Percentiles rank a stretch among this genome's conserved stretches.
phyloP scores from a whole-genome alignment of 2,888 invertebrate species.

The Thereva nobilitata region DNA sequence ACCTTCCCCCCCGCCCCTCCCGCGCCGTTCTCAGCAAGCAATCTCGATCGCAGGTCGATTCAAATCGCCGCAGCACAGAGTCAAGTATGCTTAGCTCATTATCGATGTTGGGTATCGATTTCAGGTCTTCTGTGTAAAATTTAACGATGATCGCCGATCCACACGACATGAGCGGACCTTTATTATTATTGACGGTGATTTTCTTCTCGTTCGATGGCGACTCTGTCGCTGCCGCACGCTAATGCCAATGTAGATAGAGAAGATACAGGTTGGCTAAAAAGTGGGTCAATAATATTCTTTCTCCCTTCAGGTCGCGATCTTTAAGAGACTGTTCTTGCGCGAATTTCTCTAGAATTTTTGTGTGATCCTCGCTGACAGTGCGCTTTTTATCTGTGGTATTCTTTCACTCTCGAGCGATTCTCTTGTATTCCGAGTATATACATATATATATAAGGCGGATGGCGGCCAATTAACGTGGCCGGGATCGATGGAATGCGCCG shows the following conservation, averaged over 20 bases:
- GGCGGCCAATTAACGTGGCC: no score
- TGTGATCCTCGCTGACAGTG: not conserved
- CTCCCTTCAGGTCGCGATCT: slow-evolving; percentile 5
- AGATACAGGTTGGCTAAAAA: slow-evolving; percentile 6
- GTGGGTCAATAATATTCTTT: slow-evolving; percentile 33
- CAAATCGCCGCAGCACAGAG: slow-evolving; percentile 9
- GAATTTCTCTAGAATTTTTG: slow-evolving; percentile 11
- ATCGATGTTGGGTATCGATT: slow-evolving; percentile 31
- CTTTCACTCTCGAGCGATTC: slow-evolving; percentile 3
- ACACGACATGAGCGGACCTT: slow-evolving; percentile 29
- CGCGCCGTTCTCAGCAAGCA: no score
- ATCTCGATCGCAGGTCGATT: slow-evolving; percentile 10
- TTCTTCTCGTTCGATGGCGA: slow-evolving; percentile 26
- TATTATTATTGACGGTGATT: slow-evolving; percentile 23
- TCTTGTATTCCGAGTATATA: not conserved
- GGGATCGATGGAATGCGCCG: no score
- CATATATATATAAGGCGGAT: no score
- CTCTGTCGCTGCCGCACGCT: not conserved
- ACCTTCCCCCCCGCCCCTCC: no score
- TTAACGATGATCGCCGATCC: slow-evolving; percentile 28
- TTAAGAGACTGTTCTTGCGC: slow-evolving; percentile 1
- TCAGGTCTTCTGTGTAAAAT: slow-evolving; percentile 27
- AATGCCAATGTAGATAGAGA: slow-evolving; percentile 10
- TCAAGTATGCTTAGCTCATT: slow-evolving; percentile 16
- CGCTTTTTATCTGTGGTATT: not conserved